A percentile compares a stretch with the other conserved stretches of the same genome.
These are phyloP conservation scores for Eledona agricola DNA, from an alignment of 2,888 invertebrate genomes.

Conservation along the genomic window DNA sequence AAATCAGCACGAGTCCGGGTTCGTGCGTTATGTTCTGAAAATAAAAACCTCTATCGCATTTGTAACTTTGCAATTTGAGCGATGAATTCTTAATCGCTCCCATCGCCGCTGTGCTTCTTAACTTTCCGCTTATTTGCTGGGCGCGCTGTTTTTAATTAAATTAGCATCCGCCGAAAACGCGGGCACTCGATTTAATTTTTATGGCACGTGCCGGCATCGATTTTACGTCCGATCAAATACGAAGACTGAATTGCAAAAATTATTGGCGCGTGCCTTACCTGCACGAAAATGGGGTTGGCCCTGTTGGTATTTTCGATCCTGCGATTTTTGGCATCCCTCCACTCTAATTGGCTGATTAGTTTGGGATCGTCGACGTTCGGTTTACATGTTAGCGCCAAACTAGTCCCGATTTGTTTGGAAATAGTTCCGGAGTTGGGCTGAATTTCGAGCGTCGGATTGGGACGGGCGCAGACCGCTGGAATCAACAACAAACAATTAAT, in stretches of 20 bases:
- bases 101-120: too few relatives aligned
- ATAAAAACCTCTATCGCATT: constrained; percentile 13
- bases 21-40: constrained; percentile 56
- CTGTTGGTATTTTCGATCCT: constrained; percentile 67
- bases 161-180: constrained; percentile 8
- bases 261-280: constrained; percentile 48
- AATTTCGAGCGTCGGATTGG: constrained; percentile 66
- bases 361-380: constrained; percentile 74
- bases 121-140: too few relatives aligned
- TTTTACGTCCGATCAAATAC: constrained; percentile 3
- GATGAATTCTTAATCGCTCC: too few relatives aligned
- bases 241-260: constrained; percentile 2
- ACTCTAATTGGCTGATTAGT: constrained; percentile 78
- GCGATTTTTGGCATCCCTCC: constrained; percentile 78
- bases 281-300: constrained; percentile 53
- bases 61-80: too few relatives aligned
- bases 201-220: too few relatives aligned
- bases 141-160: too few relatives aligned
- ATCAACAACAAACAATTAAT: constrained; percentile 14
- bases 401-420: constrained; percentile 78
- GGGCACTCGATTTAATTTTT: too few relatives aligned
- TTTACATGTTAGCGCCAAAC: constrained; percentile 80
- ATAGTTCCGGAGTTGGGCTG: constrained; percentile 71
- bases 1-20: constrained; percentile 75
- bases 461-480: constrained; percentile 30